Evolutionary conservation across 2,888 invertebrate genomes (phyloP), one percentile per base, ranked within the genome.

Genomic region (Corbicula japonica): DNA sequence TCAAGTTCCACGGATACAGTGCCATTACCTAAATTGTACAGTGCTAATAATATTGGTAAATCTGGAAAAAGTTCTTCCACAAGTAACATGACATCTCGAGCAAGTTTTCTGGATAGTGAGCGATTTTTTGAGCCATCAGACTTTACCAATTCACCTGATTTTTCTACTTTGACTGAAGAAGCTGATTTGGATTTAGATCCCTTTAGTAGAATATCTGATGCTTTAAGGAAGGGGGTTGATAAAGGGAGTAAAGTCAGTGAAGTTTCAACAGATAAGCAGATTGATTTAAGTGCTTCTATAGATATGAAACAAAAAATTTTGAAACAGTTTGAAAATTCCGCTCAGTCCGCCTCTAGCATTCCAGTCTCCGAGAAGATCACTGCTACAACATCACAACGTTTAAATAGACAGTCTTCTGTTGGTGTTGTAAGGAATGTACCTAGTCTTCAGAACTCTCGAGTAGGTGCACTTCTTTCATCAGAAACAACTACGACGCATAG

Each of bases 101-200:
- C 52, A 28, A 35, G 69, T 63, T 62, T 63, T 23, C 26, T 69
- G 12, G 65, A 32, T 28, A 54, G 62, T 54, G 80, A 58, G 30
- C 62, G 60, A 50, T 50, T 76, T 8, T 75, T 65, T 38, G 76
- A 80, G 18, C 23, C 76, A 3, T 58, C 73, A 18, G 76, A 80
- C 23, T 80, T 80, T 32, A 68, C 68, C 12, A 76, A 76, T 41
- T 80, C 80, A 3, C 80, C 80, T 1, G 80, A 80, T 54, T 80
- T 80, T 38, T 80, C 80, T 21, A 69, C 76, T 2, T 63, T 80
- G n/a, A 80, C 80, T 10, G 80, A 73, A 6, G 72, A 73, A 48
- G 52, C 26, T 38, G 65, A 60, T 35, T 21, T 76, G 21, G 30
- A 52, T 8, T 35, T 73, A 23, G 68, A 54, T 48, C 46, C 72